Evolutionary conservation across 1,140 invertebrate genomes (phyloP).

Genomic region (Micrasema longulum): DNA sequence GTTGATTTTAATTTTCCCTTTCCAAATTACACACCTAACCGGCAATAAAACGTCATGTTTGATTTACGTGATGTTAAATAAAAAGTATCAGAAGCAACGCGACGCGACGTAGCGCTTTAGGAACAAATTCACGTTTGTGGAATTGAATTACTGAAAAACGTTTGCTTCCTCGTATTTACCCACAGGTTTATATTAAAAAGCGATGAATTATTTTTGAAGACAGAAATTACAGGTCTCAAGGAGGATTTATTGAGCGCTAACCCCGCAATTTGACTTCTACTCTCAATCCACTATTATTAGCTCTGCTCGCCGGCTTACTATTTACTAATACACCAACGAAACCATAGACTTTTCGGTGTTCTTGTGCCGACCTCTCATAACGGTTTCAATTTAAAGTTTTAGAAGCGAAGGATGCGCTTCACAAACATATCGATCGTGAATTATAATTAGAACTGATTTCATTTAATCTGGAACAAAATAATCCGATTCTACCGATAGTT

Average conservation of each 20-base stretch:
- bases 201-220: slow-evolving; percentile 50
- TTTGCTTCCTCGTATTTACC: slow-evolving; percentile 48
- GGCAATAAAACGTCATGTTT: slow-evolving; percentile 40
- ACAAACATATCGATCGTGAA: background rate
- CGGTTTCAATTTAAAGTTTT: slow-evolving; percentile 23
- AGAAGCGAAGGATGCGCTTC: slow-evolving; percentile 14
- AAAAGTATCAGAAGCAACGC: slow-evolving; percentile 18
- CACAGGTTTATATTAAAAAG: slow-evolving; percentile 48
- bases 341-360: slow-evolving; percentile 12
- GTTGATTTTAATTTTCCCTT: slow-evolving; percentile 30
- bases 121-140: slow-evolving; percentile 39
- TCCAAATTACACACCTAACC: slow-evolving; percentile 37
- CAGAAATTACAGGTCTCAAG: slow-evolving; percentile 41
- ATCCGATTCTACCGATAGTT: slow-evolving; percentile 1
- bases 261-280: slow-evolving; percentile 44
- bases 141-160: slow-evolving; percentile 49
- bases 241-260: slow-evolving; percentile 44
- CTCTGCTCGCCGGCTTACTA: slow-evolving; percentile 23
- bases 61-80: slow-evolving; percentile 41
- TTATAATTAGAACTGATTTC: slow-evolving; percentile 1
- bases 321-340: slow-evolving; percentile 26
- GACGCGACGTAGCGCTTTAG: too few species aligned
- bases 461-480: slow-evolving; percentile 7
- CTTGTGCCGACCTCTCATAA: background rate
- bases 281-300: slow-evolving; percentile 41